Conservation (phyloP, 2,113 vertebrate species). For the Rhegmatorhina hoffmannsi region DNA sequence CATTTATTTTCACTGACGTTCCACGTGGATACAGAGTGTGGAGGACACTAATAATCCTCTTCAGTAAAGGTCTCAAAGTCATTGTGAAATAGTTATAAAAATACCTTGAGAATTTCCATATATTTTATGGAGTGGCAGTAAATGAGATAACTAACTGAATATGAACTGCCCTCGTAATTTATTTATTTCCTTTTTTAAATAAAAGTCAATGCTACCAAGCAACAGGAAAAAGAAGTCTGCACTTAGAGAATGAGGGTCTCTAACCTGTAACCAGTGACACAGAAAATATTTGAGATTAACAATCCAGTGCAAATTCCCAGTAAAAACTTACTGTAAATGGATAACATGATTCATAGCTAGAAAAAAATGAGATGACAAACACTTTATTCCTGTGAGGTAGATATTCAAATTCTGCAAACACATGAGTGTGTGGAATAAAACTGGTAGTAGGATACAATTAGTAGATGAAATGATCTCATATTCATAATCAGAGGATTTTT, state of each 20-base stretch:
- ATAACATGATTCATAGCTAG: neutral
- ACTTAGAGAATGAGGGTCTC: neutral
- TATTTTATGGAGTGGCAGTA: neutral
- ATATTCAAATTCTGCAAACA: neutral
- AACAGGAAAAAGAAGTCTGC: neutral
- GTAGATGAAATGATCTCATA: neutral
- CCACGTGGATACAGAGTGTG: neutral
- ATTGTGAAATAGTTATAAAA: neutral
- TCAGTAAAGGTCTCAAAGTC: neutral
- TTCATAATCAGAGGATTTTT: neutral
- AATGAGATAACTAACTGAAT: neutral
- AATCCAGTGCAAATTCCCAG: neutral
- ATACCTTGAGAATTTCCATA: neutral
- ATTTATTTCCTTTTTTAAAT: neutral
- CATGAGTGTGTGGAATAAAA: neutral
- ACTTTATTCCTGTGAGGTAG: neutral
- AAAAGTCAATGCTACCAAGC: neutral
- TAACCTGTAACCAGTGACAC: neutral
- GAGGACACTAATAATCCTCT: neutral
- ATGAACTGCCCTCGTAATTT: neutral
- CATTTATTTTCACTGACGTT: neutral
- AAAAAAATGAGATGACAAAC: neutral
- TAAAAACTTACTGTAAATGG: neutral
- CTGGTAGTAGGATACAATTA: neutral
- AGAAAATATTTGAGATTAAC: neutral